Conservation (phyloP, 53 echinoderm and acorn worm species). For the Holothuria scabra region DNA sequence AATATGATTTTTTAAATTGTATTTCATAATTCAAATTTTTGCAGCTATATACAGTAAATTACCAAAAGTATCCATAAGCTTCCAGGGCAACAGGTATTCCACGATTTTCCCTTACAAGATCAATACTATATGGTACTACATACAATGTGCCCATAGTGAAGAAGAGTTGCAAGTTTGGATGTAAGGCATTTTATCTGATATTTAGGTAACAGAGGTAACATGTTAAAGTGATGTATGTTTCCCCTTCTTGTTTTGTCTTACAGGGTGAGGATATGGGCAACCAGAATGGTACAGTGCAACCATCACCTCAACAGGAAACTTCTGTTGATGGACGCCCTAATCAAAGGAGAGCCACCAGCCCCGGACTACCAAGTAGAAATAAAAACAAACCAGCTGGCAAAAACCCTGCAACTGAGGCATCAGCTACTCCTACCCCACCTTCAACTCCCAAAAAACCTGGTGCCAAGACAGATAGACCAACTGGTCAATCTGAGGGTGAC, state of each 20-base stretch:
- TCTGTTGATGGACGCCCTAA: conserved; percentile 62
- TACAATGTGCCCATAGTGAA: no score
- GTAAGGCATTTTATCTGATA: no score
- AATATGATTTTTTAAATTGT: no score
- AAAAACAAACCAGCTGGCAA: conserved; percentile 60
- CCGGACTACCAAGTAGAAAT: conserved; percentile 74
- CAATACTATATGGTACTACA: no score
- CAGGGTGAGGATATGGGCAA: conserved; percentile 94
- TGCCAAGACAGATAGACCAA: conserved; percentile 26
- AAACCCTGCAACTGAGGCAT: conserved; percentile 49
- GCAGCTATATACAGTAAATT: no score
- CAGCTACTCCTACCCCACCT: conserved; percentile 44
- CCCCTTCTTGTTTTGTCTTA: neutral
- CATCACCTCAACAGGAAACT: conserved; percentile 54
- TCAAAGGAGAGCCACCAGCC: conserved; percentile 88
- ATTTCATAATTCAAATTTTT: no score
- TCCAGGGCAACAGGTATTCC: no score
- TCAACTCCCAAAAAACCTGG: conserved; percentile 49
- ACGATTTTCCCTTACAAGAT: no score
- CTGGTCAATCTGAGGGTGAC: conserved; percentile 35
- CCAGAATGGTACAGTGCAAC: conserved; percentile 73
- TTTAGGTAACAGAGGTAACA: no score
- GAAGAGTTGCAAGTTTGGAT: no score
- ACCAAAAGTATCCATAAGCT: no score
- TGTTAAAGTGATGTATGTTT: no score